A percentile compares a stretch with the other conserved stretches of the same genome.
These are phyloP conservation scores for Nomada hirtipes DNA, from an alignment of 2,888 invertebrate species.

Conservation along the genomic window DNA sequence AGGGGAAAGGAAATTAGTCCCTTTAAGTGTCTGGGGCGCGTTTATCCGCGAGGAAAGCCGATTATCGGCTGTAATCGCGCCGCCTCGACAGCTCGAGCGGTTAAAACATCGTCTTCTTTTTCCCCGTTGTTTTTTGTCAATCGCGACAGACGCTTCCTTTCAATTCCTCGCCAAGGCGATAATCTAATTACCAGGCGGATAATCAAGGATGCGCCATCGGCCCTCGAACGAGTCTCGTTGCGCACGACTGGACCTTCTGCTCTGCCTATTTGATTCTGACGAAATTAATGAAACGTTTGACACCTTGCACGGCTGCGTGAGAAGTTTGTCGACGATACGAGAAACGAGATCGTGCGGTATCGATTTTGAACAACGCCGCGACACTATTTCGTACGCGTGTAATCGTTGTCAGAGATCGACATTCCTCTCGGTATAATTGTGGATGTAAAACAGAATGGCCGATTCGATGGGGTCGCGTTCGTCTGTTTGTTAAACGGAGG, in stretches of 20 bases:
- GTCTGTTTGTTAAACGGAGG: constrained; percentile 40
- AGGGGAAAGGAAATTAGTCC: constrained; percentile 45
- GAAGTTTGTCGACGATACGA: background rate
- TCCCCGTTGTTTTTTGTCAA: constrained; percentile 9
- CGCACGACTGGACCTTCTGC: too few relatives aligned
- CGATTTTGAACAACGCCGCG: background rate
- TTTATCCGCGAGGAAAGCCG: constrained; percentile 54
- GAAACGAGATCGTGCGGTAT: background rate
- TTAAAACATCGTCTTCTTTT: constrained; percentile 11
- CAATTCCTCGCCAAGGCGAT: constrained; percentile 6
- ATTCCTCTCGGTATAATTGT: constrained; percentile 8
- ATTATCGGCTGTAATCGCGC: constrained; percentile 66
- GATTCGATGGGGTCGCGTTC: background rate
- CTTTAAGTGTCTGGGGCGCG: constrained; percentile 1
- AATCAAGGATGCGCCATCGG: constrained; percentile 7
- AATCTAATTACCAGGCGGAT: constrained; percentile 38
- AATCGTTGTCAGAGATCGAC: constrained; percentile 31
- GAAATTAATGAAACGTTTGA: background rate
- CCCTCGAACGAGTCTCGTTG: background rate
- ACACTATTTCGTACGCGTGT: constrained; percentile 12
- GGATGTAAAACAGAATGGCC: constrained; percentile 19
- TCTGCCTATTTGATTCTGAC: background rate
- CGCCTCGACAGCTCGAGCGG: constrained; percentile 40
- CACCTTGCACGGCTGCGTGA: background rate
- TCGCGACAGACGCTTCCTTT: constrained; percentile 10